Percentiles rank a stretch among this genome's conserved stretches.
These are phyloP conservation scores for Neosilurus mollespiculum DNA, from an alignment of 2,797 vertebrate genomes.

Conservation along the genomic window DNA sequence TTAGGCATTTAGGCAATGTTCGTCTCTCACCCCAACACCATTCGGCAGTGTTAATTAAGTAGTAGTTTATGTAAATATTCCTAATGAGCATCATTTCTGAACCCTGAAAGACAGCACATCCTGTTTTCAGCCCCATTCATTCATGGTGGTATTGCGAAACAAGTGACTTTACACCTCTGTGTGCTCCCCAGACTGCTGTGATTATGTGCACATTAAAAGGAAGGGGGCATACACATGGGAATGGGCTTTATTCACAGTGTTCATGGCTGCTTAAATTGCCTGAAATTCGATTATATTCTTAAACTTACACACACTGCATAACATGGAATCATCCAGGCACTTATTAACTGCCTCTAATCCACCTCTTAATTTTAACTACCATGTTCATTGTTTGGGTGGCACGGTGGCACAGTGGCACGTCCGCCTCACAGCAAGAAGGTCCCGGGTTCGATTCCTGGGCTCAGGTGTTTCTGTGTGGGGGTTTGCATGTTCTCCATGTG, in stretches of 20 bases:
- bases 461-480: too few relatives aligned
- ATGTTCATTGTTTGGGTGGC: neutral
- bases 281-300: too few relatives aligned
- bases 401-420: too few relatives aligned
- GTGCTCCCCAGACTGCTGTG: constrained; percentile 30
- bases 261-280: neutral
- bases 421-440: too few relatives aligned
- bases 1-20: neutral
- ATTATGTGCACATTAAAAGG: constrained; percentile 17
- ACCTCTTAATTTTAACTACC: neutral
- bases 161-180: constrained; percentile 36
- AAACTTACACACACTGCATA: neutral
- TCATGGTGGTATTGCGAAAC: constrained; percentile 16
- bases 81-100: constrained; percentile 14
- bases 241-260: neutral
- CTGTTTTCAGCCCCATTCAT: constrained; percentile 37
- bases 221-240: neutral
- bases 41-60: constrained; percentile 28
- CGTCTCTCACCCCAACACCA: neutral
- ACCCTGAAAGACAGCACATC: constrained; percentile 31
- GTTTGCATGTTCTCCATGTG: too few relatives aligned
- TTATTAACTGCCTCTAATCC: neutral
- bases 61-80: neutral
- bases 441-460: too few relatives aligned
- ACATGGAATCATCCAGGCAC: neutral